A percentile compares a stretch with the other conserved stretches of the same genome.
Conservation (phyloP, 2,888 invertebrate genomes). For the Aleiodes testaceus region DNA sequence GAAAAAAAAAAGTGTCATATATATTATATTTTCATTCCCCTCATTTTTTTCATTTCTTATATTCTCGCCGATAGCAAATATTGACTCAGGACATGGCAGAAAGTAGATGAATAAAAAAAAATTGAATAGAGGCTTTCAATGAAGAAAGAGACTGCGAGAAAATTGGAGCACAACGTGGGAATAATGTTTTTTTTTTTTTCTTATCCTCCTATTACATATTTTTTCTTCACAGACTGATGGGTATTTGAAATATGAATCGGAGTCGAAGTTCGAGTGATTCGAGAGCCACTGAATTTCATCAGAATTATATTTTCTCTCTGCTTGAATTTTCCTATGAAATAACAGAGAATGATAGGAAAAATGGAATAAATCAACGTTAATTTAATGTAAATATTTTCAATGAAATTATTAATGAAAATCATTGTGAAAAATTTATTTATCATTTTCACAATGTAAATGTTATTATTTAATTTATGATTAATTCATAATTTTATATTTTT, state of each 20-base stretch:
- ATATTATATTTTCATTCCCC: slow-evolving; percentile 14
- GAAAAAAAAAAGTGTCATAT: background rate
- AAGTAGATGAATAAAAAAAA: no score
- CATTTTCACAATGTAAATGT: background rate
- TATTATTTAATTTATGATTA: background rate
- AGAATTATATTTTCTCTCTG: background rate
- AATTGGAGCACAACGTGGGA: background rate
- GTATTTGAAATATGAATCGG: slow-evolving; percentile 32
- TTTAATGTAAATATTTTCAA: slow-evolving; percentile 28
- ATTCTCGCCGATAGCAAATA: slow-evolving; percentile 28
- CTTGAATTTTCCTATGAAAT: slow-evolving; percentile 9
- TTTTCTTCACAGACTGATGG: slow-evolving; percentile 21
- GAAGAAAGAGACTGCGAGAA: slow-evolving; percentile 1
- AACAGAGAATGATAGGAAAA: slow-evolving; percentile 9
- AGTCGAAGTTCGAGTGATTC: background rate
- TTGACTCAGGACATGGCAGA: slow-evolving; percentile 14
- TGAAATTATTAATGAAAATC: background rate
- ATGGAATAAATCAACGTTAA: slow-evolving; percentile 8
- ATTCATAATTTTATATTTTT: no score
- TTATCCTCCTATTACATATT: slow-evolving; percentile 11
- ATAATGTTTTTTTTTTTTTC: slow-evolving; percentile 11
- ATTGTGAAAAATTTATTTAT: background rate
- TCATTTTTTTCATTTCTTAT: slow-evolving; percentile 14
- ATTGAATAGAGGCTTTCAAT: background rate
- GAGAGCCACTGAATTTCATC: background rate